Evolutionary conservation across 53 echinoderm and acorn worm genomes (phyloP).

Genomic region (Arbacia lixula): DNA sequence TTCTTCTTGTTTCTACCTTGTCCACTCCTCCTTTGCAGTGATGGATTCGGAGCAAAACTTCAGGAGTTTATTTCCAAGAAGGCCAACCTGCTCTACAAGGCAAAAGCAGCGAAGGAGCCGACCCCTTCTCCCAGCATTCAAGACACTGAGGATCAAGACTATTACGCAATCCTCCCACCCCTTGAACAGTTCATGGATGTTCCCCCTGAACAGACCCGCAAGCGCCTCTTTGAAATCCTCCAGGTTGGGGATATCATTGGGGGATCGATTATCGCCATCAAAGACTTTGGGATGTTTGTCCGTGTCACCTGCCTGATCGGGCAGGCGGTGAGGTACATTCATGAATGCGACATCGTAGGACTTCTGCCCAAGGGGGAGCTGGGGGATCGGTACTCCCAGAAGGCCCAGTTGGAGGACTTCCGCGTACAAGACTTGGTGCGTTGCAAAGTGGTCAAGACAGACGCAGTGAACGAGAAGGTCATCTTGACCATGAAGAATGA

Average conservation of each 20-base stretch:
- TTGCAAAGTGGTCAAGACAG: conserved; percentile 77
- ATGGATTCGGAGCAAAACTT: conserved; percentile 55
- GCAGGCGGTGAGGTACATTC: conserved; percentile 56
- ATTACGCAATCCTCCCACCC: conserved; percentile 87
- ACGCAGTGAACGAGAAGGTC: conserved; percentile 80
- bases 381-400: conserved; percentile 67
- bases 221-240: conserved; percentile 73
- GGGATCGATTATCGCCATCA: conserved; percentile 77
- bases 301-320: conserved; percentile 73
- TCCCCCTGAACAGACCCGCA: conserved; percentile 56
- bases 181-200: conserved; percentile 82
- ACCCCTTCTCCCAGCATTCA: background rate
- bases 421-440: conserved; percentile 73
- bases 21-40: too few species aligned
- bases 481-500: conserved; percentile 76
- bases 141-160: conserved; percentile 70
- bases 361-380: conserved; percentile 80
- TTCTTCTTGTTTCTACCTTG: too few species aligned
- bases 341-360: conserved; percentile 76
- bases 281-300: conserved; percentile 92
- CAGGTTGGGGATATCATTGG: conserved; percentile 68
- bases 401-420: conserved; percentile 73
- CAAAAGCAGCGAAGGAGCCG: background rate
- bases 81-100: conserved; percentile 75
- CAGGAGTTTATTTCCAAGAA: conserved; percentile 81